Conservation (phyloP, 1,140 invertebrate species). For the Drosophila erecta region DNA sequence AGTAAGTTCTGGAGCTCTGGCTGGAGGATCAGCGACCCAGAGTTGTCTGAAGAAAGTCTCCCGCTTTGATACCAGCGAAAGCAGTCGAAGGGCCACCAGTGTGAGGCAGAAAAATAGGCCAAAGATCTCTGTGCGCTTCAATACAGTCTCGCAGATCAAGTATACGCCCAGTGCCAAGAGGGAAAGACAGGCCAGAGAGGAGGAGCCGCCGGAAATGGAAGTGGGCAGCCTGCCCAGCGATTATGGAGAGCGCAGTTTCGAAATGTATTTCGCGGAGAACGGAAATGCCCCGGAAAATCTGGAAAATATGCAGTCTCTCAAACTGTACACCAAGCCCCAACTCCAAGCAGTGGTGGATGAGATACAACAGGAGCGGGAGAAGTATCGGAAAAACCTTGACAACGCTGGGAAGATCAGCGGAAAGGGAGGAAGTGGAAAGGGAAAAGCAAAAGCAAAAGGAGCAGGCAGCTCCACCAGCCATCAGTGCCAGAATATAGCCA, state of each 20-base stretch:
- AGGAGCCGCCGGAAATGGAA: slow-evolving; percentile 24
- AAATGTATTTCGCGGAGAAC: slow-evolving; percentile 87
- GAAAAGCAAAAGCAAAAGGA: slow-evolving; percentile 22
- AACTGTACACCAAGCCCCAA: slow-evolving; percentile 86
- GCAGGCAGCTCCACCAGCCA: slow-evolving; percentile 64
- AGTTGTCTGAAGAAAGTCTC: slow-evolving; percentile 81
- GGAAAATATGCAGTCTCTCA: slow-evolving; percentile 86
- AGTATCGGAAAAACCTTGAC: slow-evolving; percentile 74
- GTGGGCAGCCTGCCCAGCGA: slow-evolving; percentile 71
- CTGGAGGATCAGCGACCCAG: slow-evolving; percentile 48
- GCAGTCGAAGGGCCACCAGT: slow-evolving; percentile 79
- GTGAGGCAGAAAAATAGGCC: slow-evolving; percentile 70
- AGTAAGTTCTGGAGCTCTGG: slow-evolving; percentile 75
- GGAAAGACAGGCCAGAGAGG: slow-evolving; percentile 16
- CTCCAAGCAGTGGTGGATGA: slow-evolving; percentile 76
- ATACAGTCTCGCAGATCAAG: slow-evolving; percentile 84
- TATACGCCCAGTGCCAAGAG: slow-evolving; percentile 77
- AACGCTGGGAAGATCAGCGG: slow-evolving; percentile 57
- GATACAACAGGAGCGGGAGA: slow-evolving; percentile 74
- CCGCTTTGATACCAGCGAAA: slow-evolving; percentile 73
- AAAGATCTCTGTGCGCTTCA: slow-evolving; percentile 85
- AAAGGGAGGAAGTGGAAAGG: slow-evolving; percentile 16
- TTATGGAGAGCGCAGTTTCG: slow-evolving; percentile 86
- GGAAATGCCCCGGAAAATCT: slow-evolving; percentile 86
- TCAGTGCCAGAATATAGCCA: slow-evolving; percentile 86